Percentiles rank a stretch among this genome's conserved stretches.
phyloP scores from a whole-genome alignment of 2,888 invertebrate species.

The Myathropa florea region DNA sequence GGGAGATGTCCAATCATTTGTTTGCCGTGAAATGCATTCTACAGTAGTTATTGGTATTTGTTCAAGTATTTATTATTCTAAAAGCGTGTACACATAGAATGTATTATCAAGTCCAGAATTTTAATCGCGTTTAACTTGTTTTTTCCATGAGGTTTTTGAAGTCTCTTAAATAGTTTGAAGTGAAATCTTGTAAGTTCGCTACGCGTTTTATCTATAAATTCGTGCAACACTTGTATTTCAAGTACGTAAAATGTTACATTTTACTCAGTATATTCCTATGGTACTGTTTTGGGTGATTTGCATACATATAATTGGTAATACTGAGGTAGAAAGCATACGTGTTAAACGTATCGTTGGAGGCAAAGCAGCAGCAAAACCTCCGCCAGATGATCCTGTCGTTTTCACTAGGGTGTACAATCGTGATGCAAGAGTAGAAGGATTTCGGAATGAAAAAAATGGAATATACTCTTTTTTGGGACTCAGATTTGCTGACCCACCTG shows the following conservation, averaged over 20 bases:
- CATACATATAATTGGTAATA: neutral
- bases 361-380: slow-evolving; percentile 84
- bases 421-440: slow-evolving; percentile 85
- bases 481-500: slow-evolving; percentile 85
- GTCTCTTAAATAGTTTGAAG: neutral
- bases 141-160: neutral
- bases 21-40: no score
- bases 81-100: neutral
- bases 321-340: slow-evolving; percentile 58
- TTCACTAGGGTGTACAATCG: slow-evolving; percentile 84
- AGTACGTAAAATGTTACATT: neutral
- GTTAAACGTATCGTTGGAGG: slow-evolving; percentile 86
- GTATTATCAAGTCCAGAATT: neutral
- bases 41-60: neutral
- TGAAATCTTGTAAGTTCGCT: neutral
- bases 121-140: neutral
- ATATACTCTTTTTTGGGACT: slow-evolving; percentile 89
- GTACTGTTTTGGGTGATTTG: neutral
- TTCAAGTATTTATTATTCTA: neutral
- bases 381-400: slow-evolving; percentile 87
- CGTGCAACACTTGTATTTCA: no score
- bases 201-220: no score
- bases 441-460: slow-evolving; percentile 83
- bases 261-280: neutral
- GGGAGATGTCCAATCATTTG: no score